Conservation (phyloP, 2,113 vertebrate species). For the Raja brachyura region DNA sequence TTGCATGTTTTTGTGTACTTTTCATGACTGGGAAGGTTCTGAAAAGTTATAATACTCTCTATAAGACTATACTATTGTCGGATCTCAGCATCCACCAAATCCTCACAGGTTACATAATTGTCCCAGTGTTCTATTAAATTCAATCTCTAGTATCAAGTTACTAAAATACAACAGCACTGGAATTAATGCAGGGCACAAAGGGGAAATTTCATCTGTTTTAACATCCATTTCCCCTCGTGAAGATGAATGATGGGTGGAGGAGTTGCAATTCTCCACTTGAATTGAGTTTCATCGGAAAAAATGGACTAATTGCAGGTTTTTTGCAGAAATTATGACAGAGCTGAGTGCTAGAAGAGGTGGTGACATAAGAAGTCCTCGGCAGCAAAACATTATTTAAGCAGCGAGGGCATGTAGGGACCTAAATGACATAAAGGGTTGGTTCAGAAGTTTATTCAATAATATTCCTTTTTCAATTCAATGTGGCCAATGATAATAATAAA, state of each 20-base stretch:
- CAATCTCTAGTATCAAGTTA: not conserved
- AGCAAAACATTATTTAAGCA: not conserved
- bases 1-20: no score
- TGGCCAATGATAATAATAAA: not conserved
- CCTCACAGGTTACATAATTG: not conserved
- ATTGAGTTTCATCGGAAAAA: not conserved
- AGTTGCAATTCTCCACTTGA: not conserved
- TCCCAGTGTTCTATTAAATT: not conserved
- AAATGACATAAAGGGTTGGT: not conserved
- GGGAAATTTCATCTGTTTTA: not conserved
- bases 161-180: not conserved
- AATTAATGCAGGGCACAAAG: not conserved
- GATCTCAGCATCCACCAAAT: not conserved
- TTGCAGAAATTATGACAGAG: not conserved
- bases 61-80: not conserved
- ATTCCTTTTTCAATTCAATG: no score
- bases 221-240: no score
- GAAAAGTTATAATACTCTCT: no score
- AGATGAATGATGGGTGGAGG: not conserved
- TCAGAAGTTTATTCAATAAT: not conserved
- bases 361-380: not conserved
- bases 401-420: not conserved
- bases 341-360: not conserved
- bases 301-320: not conserved
- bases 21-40: not conserved